Conservation (phyloP, 2,888 invertebrate species). For the Drosophila nigritarsus region DNA sequence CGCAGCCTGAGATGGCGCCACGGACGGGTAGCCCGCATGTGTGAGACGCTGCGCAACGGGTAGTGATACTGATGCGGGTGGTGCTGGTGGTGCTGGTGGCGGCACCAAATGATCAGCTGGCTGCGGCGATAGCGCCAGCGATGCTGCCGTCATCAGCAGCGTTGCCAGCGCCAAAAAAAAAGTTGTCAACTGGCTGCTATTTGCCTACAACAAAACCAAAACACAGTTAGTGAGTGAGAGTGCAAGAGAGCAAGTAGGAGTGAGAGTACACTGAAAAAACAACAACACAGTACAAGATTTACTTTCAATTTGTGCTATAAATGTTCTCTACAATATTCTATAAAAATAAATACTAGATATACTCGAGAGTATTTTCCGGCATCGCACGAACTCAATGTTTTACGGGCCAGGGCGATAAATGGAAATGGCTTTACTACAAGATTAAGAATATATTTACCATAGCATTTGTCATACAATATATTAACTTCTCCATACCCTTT, state of each 20-base stretch:
- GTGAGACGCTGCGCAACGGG: conserved; percentile 46
- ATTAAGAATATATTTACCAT: not conserved
- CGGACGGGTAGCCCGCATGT: conserved; percentile 42
- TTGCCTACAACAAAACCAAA: conserved; percentile 37
- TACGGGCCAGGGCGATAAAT: not conserved
- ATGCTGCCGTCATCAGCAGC: conserved; percentile 25
- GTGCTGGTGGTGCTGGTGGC: conserved; percentile 73
- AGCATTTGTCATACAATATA: not conserved
- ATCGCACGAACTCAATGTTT: not conserved
- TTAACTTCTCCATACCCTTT: not conserved
- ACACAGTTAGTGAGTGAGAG: conserved; percentile 17
- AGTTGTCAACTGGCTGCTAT: conserved; percentile 42
- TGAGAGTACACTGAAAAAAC: conserved; percentile 1
- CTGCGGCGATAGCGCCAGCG: conserved; percentile 36
- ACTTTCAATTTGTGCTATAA: not conserved
- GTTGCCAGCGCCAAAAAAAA: conserved; percentile 30
- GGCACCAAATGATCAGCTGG: conserved; percentile 83
- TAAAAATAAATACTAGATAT: not conserved
- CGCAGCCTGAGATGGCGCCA: conserved; percentile 5
- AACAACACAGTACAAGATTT: not conserved
- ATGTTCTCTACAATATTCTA: not conserved
- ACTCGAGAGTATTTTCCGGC: not conserved
- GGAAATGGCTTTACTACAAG: not conserved
- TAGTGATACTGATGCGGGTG: conserved; percentile 40
- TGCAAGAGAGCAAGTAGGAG: conserved; percentile 9